Percentiles rank a stretch among this genome's conserved stretches.
Evolutionary conservation across 1,140 invertebrate genomes (phyloP).

Genomic region (Drosophila littoralis): DNA sequence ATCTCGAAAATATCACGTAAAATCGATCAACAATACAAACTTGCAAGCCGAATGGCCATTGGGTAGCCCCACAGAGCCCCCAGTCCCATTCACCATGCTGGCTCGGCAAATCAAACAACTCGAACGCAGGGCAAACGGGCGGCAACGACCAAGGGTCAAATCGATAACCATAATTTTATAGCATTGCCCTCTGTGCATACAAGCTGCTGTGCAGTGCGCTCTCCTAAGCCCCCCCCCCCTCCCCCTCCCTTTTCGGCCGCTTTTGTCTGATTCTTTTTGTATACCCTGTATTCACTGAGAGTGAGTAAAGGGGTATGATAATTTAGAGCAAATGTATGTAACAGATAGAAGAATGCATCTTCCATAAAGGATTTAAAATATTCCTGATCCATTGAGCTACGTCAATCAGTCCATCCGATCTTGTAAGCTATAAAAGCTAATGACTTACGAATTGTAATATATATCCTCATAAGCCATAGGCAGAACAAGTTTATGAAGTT

Average conservation of each 20-base stretch:
- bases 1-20: constrained; percentile 84
- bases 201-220: constrained; percentile 13
- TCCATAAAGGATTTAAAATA: no score
- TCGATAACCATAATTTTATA: constrained; percentile 80
- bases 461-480: no score
- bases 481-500: no score
- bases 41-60: constrained; percentile 79
- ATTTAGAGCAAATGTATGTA: no score
- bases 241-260: neutral
- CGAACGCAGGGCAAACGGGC: constrained; percentile 40
- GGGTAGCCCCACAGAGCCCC: constrained; percentile 12
- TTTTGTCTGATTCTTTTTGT: neutral
- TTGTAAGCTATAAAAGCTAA: no score
- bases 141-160: constrained; percentile 65
- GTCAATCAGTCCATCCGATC: no score
- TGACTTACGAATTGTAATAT: no score
- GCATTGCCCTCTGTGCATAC: constrained; percentile 35
- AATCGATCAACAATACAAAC: constrained; percentile 84
- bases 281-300: neutral
- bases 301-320: no score
- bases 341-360: no score
- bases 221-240: neutral
- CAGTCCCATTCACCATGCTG: constrained; percentile 5
- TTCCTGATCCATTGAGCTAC: no score
- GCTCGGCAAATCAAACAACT: constrained; percentile 73